Evolutionary conservation across 2,113 vertebrate genomes (phyloP).

Genomic region (Syrmaticus mikado): DNA sequence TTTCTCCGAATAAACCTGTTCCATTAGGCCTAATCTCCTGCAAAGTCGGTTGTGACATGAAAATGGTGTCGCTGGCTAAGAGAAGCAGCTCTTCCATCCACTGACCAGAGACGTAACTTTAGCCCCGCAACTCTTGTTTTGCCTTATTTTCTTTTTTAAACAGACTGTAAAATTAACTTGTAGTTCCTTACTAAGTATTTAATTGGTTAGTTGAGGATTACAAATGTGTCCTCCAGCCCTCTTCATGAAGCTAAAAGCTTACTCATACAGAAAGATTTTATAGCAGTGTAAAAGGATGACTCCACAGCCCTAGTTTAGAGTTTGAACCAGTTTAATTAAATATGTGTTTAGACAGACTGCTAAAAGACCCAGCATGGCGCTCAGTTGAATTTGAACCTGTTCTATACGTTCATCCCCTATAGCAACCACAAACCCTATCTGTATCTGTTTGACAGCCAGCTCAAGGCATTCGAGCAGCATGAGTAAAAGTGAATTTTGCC

Average conservation of each 20-base stretch:
- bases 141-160: background rate
- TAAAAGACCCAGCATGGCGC: background rate
- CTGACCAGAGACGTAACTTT: background rate
- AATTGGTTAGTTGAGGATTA: conserved; percentile 24
- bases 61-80: background rate
- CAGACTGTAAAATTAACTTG: conserved; percentile 12
- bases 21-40: background rate
- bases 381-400: background rate
- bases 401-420: background rate
- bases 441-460: background rate
- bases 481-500: background rate
- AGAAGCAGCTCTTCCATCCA: background rate
- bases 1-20: background rate
- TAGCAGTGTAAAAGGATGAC: background rate
- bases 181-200: background rate
- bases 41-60: background rate
- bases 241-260: conserved; percentile 22
- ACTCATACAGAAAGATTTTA: background rate
- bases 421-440: background rate
- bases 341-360: background rate
- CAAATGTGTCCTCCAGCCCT: background rate
- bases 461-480: background rate
- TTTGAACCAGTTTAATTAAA: conserved; percentile 36
- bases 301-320: background rate
- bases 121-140: background rate